Conservation (phyloP, 2,113 vertebrate genomes). For the Pimephales promelas region DNA sequence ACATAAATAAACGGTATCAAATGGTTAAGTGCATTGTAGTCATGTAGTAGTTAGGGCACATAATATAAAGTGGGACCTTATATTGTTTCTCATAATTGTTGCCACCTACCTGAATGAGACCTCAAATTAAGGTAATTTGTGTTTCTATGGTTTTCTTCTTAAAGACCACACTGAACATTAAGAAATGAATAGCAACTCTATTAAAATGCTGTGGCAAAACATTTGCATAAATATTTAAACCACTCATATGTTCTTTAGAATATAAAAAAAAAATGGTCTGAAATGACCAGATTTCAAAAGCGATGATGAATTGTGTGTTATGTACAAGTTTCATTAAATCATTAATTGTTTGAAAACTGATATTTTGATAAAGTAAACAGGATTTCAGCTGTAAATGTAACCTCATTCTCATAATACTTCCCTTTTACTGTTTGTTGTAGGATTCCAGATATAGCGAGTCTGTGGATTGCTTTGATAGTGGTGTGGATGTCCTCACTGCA, state of each 20-base stretch:
- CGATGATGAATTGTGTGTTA: neutral
- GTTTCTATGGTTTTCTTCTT: no score
- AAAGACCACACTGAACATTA: neutral
- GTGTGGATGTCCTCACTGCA: conserved; percentile 80
- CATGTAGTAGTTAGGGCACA: no score
- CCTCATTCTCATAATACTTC: neutral
- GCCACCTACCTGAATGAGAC: no score
- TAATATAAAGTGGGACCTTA: no score
- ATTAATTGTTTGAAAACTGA: neutral
- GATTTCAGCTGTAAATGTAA: neutral
- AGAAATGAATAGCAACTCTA: neutral
- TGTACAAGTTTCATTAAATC: neutral
- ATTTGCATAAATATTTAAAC: neutral
- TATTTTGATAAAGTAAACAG: neutral
- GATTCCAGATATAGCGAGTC: conserved; percentile 86
- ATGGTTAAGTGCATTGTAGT: no score
- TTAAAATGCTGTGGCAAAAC: neutral
- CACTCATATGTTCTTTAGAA: neutral
- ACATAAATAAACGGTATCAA: no score
- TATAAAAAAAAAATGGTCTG: neutral
- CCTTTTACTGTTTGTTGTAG: conserved; percentile 65
- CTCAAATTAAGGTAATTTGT: no score
- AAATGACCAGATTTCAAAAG: neutral
- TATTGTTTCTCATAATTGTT: no score
- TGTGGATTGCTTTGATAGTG: conserved; percentile 86